phyloP scores from a whole-genome alignment of 2,888 invertebrate species.

The Carcina quercana region DNA sequence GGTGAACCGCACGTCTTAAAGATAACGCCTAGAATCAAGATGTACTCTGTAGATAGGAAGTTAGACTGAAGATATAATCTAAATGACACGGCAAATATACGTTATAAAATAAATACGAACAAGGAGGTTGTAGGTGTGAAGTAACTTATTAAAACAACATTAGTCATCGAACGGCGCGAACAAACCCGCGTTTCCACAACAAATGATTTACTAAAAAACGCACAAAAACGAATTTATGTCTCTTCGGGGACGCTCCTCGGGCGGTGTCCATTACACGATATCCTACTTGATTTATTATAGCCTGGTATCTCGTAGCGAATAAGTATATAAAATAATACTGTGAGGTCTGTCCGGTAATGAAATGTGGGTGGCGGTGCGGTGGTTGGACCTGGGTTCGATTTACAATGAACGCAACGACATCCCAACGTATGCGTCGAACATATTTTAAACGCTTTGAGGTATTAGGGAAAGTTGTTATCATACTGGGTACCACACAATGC shows the following conservation, averaged over 20 bases:
- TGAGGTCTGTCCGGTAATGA: slow-evolving; percentile 41
- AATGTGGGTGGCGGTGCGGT: slow-evolving; percentile 41
- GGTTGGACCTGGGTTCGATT: not conserved
- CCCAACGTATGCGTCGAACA: too few relatives aligned
- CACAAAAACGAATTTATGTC: slow-evolving; percentile 64
- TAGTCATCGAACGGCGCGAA: slow-evolving; percentile 26
- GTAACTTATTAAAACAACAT: slow-evolving; percentile 33
- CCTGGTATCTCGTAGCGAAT: slow-evolving; percentile 47
- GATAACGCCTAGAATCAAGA: too few relatives aligned
- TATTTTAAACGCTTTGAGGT: too few relatives aligned
- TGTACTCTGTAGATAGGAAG: too few relatives aligned
- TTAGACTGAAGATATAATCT: too few relatives aligned
- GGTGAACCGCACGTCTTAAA: too few relatives aligned
- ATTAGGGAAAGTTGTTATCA: too few relatives aligned
- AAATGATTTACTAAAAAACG: slow-evolving; percentile 61
- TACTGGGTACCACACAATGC: too few relatives aligned
- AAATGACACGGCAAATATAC: too few relatives aligned
- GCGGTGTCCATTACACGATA: slow-evolving; percentile 66
- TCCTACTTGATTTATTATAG: slow-evolving; percentile 67
- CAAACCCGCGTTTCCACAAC: slow-evolving; percentile 34
- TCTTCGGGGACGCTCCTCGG: slow-evolving; percentile 48
- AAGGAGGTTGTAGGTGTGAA: too few relatives aligned
- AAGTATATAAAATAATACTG: slow-evolving; percentile 43
- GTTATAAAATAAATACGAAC: too few relatives aligned
- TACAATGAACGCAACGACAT: not conserved